These are phyloP conservation scores for Poeciliopsis presidionis DNA, from an alignment of 2,797 vertebrate species.

Conservation along the genomic window DNA sequence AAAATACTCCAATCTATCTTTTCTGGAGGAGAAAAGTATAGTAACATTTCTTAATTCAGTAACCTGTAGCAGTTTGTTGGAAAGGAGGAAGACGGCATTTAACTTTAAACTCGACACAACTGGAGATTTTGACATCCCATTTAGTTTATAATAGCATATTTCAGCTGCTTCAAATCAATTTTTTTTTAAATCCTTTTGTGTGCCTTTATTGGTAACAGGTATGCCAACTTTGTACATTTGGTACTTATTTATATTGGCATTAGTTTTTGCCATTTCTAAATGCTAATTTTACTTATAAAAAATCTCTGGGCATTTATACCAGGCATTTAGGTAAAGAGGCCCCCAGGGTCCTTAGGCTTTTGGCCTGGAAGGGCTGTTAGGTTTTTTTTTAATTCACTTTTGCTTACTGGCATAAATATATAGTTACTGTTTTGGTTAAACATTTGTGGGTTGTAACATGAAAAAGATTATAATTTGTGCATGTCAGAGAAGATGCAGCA, in stretches of 20 bases:
- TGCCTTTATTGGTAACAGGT: neutral
- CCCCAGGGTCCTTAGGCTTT: neutral
- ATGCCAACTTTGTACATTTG: neutral
- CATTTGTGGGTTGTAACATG: neutral
- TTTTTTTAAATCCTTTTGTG: neutral
- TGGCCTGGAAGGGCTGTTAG: neutral
- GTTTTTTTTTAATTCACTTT: neutral
- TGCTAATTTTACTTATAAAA: neutral
- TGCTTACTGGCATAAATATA: neutral
- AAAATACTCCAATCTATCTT: neutral
- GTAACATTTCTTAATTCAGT: neutral
- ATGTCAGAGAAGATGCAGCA: neutral
- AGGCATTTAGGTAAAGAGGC: neutral
- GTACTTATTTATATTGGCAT: neutral
- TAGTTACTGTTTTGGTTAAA: neutral
- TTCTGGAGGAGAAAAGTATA: neutral
- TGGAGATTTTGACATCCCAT: neutral
- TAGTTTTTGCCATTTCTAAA: neutral
- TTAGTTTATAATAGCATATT: neutral
- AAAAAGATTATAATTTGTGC: neutral
- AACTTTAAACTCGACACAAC: neutral
- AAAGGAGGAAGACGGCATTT: neutral
- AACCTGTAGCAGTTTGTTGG: neutral
- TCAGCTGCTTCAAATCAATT: neutral
- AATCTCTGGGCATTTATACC: neutral